These are phyloP conservation scores for Drosophila biarmipes DNA, from an alignment of 1,140 invertebrate genomes.

Conservation along the genomic window DNA sequence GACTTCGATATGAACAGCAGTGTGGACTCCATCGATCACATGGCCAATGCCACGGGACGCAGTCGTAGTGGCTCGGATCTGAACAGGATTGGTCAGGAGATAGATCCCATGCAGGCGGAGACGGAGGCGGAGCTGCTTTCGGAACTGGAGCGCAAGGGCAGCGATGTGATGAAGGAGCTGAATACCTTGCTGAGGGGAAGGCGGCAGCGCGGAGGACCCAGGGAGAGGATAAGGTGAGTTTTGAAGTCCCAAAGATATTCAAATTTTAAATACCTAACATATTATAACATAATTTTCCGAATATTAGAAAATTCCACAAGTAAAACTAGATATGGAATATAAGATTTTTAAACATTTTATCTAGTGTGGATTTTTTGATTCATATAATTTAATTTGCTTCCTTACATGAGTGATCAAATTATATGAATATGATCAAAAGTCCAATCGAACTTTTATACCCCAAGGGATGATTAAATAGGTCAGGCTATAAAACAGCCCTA, in stretches of 20 bases:
- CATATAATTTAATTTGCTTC: no score
- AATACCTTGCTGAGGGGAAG: conserved; percentile 63
- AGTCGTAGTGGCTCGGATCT: conserved; percentile 85
- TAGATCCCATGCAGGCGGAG: conserved; percentile 55
- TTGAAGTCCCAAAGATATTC: no score
- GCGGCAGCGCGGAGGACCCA: conserved; percentile 51
- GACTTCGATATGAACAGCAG: conserved; percentile 91
- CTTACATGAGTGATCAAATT: no score
- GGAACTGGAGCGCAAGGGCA: conserved; percentile 85
- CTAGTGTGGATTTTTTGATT: no score
- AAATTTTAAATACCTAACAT: neutral
- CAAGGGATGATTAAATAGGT: neutral
- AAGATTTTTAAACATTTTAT: no score
- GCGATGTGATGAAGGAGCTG: conserved; percentile 86
- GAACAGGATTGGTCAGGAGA: conserved; percentile 82
- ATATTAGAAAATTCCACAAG: no score
- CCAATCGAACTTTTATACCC: neutral
- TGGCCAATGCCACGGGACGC: conserved; percentile 30
- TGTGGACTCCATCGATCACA: conserved; percentile 88
- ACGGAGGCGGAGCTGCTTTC: conserved; percentile 85
- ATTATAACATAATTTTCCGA: neutral
- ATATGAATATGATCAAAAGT: no score
- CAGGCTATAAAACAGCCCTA: neutral
- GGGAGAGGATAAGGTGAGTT: conserved; percentile 74
- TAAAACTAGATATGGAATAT: no score